phyloP scores from a whole-genome alignment of 2,888 invertebrate species.

The Sarcophaga variegata region DNA sequence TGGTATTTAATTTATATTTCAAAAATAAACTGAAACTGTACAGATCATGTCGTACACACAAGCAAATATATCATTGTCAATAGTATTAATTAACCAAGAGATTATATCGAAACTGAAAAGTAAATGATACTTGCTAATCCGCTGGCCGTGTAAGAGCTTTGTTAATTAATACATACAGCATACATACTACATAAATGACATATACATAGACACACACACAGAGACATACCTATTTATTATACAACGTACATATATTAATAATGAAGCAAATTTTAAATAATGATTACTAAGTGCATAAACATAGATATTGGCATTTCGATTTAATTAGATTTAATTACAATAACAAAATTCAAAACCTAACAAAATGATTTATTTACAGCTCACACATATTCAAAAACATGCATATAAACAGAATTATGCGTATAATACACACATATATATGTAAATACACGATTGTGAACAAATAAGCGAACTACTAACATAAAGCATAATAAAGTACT shows the following conservation, averaged over 20 bases:
- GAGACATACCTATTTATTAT: not conserved
- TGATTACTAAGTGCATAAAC: slow-evolving; percentile 36
- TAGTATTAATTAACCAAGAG: not conserved
- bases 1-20: too few relatives aligned
- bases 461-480: slow-evolving; percentile 20
- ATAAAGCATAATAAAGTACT: slow-evolving; percentile 32
- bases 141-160: slow-evolving; percentile 1
- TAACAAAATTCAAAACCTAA: slow-evolving; percentile 42
- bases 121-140: slow-evolving; percentile 8
- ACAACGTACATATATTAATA: not conserved
- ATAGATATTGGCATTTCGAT: slow-evolving; percentile 39
- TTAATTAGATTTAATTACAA: slow-evolving; percentile 48
- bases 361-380: slow-evolving; percentile 51
- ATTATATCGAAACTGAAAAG: not conserved
- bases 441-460: not conserved
- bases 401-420: not conserved
- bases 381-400: not conserved
- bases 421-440: not conserved
- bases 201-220: not conserved
- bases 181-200: not conserved
- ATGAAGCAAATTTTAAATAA: slow-evolving; percentile 30
- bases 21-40: too few relatives aligned
- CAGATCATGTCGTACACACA: not conserved
- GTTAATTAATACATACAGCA: slow-evolving; percentile 21
- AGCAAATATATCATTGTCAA: not conserved